These are phyloP conservation scores for Heliconius hewitsoni DNA, from an alignment of 1,140 invertebrate genomes.

Conservation along the genomic window DNA sequence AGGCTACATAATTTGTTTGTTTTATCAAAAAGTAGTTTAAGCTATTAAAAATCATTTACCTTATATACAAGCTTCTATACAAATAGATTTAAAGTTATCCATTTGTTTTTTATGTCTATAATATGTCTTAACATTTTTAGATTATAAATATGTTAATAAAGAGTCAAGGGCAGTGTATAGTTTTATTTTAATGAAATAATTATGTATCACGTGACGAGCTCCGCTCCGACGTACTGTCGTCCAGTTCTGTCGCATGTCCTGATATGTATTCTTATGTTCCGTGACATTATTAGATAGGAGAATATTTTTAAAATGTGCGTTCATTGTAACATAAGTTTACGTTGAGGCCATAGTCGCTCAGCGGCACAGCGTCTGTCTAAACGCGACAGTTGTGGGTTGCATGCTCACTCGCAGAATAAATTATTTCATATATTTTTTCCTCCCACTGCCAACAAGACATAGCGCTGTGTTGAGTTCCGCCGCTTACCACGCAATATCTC, in stretches of 20 bases:
- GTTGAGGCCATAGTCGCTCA: too few species aligned
- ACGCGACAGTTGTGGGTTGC: too few species aligned
- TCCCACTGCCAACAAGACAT: too few species aligned
- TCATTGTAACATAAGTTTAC: too few species aligned
- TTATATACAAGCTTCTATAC: not conserved
- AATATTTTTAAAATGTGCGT: not conserved
- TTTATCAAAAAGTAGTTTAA: not conserved
- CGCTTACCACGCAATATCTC: too few species aligned
- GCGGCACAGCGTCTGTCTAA: too few species aligned
- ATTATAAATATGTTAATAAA: slow-evolving; percentile 6
- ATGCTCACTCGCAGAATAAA: too few species aligned
- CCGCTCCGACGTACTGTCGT: not conserved
- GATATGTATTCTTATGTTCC: not conserved
- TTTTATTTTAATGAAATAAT: slow-evolving; percentile 14
- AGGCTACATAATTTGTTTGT: not conserved
- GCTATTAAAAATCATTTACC: not conserved
- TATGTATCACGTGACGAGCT: not conserved
- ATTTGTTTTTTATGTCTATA: not conserved
- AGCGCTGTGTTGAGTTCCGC: too few species aligned
- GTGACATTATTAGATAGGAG: not conserved
- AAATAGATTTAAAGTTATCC: not conserved
- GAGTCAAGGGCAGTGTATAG: not conserved
- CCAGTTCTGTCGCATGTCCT: not conserved
- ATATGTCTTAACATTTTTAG: not conserved
- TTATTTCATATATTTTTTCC: too few species aligned